Evolutionary conservation across 1,140 invertebrate species (phyloP).

Genomic region (Neodiprion lecontei): DNA sequence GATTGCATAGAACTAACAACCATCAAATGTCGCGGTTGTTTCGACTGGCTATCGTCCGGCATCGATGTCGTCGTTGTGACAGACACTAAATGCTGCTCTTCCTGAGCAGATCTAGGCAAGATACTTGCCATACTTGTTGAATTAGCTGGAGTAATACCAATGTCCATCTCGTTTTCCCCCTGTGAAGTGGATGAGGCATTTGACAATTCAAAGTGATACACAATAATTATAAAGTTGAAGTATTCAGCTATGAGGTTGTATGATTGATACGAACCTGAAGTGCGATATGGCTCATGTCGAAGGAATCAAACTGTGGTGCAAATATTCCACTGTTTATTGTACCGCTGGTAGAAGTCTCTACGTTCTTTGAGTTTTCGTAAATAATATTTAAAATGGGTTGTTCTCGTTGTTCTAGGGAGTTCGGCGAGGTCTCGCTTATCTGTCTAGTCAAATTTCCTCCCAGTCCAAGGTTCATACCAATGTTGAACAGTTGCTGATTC

Average conservation of each 20-base stretch:
- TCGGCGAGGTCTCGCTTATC: constrained; percentile 28
- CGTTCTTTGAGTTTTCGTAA: constrained; percentile 44
- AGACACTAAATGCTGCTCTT: constrained; percentile 34
- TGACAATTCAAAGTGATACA: not conserved
- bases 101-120: constrained; percentile 47
- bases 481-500: constrained; percentile 56
- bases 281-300: constrained; percentile 50
- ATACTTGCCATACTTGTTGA: constrained; percentile 49
- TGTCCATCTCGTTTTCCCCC: constrained; percentile 44
- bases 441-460: constrained; percentile 33
- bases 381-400: constrained; percentile 48
- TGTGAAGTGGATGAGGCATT: constrained; percentile 24
- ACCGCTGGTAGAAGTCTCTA: constrained; percentile 32
- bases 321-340: constrained; percentile 37
- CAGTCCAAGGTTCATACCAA: constrained; percentile 45
- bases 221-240: constrained; percentile 12
- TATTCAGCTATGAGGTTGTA: not conserved
- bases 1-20: constrained; percentile 34
- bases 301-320: constrained; percentile 44
- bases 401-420: constrained; percentile 26
- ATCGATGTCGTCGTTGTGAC: constrained; percentile 19
- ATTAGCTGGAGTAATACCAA: constrained; percentile 41
- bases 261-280: constrained; percentile 38
- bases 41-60: constrained; percentile 28
- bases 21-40: constrained; percentile 27